These are phyloP conservation scores for Tiliacea aurago DNA, from an alignment of 2,888 invertebrate species.

Conservation along the genomic window DNA sequence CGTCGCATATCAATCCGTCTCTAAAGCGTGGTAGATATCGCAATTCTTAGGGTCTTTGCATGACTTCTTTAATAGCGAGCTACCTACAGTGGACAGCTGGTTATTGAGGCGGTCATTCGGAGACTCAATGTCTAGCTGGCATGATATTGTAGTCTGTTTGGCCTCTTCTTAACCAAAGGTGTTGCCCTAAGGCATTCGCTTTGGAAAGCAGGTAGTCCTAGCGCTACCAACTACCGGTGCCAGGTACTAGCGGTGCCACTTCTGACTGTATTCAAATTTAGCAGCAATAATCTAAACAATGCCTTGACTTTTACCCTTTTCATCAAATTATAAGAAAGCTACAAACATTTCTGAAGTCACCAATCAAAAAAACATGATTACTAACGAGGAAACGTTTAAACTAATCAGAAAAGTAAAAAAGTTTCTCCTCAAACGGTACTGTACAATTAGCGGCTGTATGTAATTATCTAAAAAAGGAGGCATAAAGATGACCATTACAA, in stretches of 20 bases:
- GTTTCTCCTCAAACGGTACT: slow-evolving; percentile 49
- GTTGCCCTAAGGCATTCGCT: neutral
- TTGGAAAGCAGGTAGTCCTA: neutral
- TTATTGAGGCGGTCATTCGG: neutral
- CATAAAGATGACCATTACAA: slow-evolving; percentile 70
- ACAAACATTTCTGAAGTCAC: slow-evolving; percentile 6
- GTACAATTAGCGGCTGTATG: slow-evolving; percentile 63
- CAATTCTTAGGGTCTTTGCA: neutral
- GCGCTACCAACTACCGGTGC: too few relatives aligned
- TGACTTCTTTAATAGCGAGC: neutral
- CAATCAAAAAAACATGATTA: slow-evolving; percentile 47
- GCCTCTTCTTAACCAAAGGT: neutral
- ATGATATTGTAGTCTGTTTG: neutral
- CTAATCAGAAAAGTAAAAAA: slow-evolving; percentile 53
- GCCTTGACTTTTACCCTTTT: too few relatives aligned
- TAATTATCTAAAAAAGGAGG: slow-evolving; percentile 67
- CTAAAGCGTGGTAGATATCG: neutral
- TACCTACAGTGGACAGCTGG: neutral
- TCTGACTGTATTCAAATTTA: neutral
- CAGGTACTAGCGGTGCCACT: neutral
- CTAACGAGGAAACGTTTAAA: slow-evolving; percentile 59
- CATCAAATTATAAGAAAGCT: slow-evolving; percentile 17
- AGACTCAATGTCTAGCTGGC: neutral
- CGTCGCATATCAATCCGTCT: neutral
- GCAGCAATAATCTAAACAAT: neutral